Conservation (phyloP, 1,140 invertebrate species). For the Drosophila aff. region DNA sequence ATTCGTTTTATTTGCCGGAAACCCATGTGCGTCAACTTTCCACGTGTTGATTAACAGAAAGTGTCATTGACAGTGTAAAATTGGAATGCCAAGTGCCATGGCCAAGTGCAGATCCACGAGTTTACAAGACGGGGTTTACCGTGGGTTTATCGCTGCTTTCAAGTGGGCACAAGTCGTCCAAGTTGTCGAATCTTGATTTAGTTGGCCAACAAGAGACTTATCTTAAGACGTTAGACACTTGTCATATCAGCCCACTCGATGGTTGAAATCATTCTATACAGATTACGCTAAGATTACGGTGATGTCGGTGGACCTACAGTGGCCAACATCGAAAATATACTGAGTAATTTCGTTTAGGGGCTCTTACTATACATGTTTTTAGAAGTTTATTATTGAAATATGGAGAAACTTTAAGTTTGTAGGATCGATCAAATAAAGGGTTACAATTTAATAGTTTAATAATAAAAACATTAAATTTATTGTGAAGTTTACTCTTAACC, state of each 20-base stretch:
- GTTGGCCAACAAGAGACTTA: conserved; percentile 16
- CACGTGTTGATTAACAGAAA: conserved; percentile 11
- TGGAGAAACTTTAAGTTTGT: too few relatives aligned
- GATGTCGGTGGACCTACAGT: not conserved
- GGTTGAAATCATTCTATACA: conserved; percentile 8
- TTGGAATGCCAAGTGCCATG: conserved; percentile 2
- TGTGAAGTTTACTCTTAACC: too few relatives aligned
- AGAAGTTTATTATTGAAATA: too few relatives aligned
- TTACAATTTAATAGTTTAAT: too few relatives aligned
- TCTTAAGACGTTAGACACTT: conserved; percentile 14
- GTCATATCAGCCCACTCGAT: conserved; percentile 5
- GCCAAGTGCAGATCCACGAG: conserved; percentile 8
- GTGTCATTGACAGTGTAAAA: conserved; percentile 4
- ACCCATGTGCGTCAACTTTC: not conserved
- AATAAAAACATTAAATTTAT: too few relatives aligned
- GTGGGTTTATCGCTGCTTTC: conserved; percentile 5
- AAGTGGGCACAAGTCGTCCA: conserved; percentile 17
- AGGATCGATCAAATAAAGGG: too few relatives aligned
- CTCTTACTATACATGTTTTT: too few relatives aligned
- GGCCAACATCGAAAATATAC: not conserved
- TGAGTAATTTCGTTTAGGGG: too few relatives aligned
- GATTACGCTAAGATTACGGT: conserved; percentile 20
- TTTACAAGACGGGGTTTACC: conserved; percentile 8
- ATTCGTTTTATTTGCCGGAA: conserved; percentile 7
- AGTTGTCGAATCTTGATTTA: conserved; percentile 20